phyloP scores from a whole-genome alignment of 2,113 vertebrate species.

The Campylorhamphus procurvoides region DNA sequence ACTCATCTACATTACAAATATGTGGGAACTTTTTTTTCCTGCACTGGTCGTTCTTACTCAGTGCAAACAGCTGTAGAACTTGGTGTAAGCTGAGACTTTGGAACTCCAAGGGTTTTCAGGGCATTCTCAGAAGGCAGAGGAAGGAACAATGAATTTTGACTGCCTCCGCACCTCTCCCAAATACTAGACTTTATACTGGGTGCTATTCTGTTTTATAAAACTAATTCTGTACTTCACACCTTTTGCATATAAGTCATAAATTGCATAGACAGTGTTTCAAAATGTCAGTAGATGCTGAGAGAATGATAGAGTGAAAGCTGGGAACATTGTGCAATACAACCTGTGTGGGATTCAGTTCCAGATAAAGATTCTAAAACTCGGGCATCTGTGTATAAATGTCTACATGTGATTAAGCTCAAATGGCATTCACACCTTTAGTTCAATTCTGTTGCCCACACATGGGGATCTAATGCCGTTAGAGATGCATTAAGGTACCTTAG shows the following conservation, averaged over 20 bases:
- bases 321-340: not conserved
- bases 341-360: not conserved
- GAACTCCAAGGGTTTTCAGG: not conserved
- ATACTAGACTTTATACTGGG: not conserved
- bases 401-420: not conserved
- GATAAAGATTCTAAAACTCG: not conserved
- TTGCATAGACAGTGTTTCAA: not conserved
- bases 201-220: not conserved
- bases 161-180: not conserved
- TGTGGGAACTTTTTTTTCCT: not conserved
- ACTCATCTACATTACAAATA: conserved; percentile 30
- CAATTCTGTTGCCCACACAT: not conserved
- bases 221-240: not conserved
- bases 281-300: not conserved
- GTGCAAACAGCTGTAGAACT: not conserved
- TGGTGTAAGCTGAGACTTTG: not conserved
- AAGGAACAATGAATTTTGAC: not conserved
- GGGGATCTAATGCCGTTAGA: not conserved
- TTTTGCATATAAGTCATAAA: not conserved
- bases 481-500: not conserved
- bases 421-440: not conserved
- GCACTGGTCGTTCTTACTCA: not conserved
- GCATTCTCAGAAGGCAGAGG: not conserved
- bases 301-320: not conserved
- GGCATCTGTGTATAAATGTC: not conserved